phyloP scores from a whole-genome alignment of 1,140 invertebrate species.

The Polypedilum pembai region DNA sequence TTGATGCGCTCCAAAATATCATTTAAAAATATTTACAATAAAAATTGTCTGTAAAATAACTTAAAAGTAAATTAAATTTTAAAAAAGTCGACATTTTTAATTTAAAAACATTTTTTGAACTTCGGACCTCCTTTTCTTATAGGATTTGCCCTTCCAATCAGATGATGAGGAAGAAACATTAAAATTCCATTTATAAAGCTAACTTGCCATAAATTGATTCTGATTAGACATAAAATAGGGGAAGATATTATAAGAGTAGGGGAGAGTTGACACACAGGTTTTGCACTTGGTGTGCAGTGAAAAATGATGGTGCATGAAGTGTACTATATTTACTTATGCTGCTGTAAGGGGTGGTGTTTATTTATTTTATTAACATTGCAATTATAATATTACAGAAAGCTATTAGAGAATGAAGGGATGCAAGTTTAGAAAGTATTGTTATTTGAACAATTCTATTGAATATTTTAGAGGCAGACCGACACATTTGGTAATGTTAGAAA shows the following conservation, averaged over 20 bases:
- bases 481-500: background rate
- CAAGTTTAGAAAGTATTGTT: background rate
- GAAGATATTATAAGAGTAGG: background rate
- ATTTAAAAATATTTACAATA: background rate
- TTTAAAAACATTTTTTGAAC: too few relatives aligned
- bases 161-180: slow-evolving; percentile 1
- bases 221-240: slow-evolving; percentile 17
- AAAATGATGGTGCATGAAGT: slow-evolving; percentile 17
- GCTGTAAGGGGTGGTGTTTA: slow-evolving; percentile 20
- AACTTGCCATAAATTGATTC: slow-evolving; percentile 26
- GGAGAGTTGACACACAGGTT: background rate
- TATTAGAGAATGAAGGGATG: slow-evolving; percentile 5
- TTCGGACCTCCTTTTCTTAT: background rate
- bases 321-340: slow-evolving; percentile 1
- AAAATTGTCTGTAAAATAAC: background rate
- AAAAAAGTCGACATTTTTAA: too few relatives aligned
- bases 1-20: background rate
- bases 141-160: background rate
- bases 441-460: background rate
- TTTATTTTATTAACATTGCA: slow-evolving; percentile 27
- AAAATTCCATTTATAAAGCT: slow-evolving; percentile 23
- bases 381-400: slow-evolving; percentile 24
- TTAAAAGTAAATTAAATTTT: too few relatives aligned
- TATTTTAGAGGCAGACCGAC: background rate
- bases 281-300: slow-evolving; percentile 9